These are phyloP conservation scores for Ceratina japonica DNA, from an alignment of 1,140 invertebrate genomes.

Conservation along the genomic window DNA sequence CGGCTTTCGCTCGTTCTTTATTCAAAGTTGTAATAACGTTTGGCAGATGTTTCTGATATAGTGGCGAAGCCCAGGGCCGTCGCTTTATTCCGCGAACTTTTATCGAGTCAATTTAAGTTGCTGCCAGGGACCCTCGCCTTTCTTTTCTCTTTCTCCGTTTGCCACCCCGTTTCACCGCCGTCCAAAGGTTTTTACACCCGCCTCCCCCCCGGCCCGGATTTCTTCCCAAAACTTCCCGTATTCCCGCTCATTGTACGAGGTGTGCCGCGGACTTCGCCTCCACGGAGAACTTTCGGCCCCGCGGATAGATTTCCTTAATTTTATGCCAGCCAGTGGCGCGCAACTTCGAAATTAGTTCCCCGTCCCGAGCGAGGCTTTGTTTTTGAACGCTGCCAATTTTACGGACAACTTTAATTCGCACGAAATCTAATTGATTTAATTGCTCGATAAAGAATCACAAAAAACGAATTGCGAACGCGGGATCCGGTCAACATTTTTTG, in stretches of 20 bases:
- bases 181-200: slow-evolving; percentile 1
- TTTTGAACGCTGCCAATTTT: no score
- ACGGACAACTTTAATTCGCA: no score
- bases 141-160: slow-evolving; percentile 52
- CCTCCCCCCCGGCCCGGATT: slow-evolving; percentile 1
- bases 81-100: slow-evolving; percentile 78
- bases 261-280: slow-evolving; percentile 12
- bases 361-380: neutral
- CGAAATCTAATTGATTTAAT: no score
- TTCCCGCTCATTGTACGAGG: slow-evolving; percentile 53
- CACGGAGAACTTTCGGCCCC: neutral
- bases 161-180: neutral
- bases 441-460: no score
- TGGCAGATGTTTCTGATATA: slow-evolving; percentile 80
- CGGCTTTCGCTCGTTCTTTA: slow-evolving; percentile 72
- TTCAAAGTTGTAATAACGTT: slow-evolving; percentile 80
- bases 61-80: slow-evolving; percentile 66
- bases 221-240: slow-evolving; percentile 54
- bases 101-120: slow-evolving; percentile 80
- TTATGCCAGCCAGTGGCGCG: slow-evolving; percentile 14
- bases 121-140: slow-evolving; percentile 61
- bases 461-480: no score
- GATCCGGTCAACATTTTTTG: no score
- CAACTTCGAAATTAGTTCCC: slow-evolving; percentile 40
- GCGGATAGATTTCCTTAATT: slow-evolving; percentile 49